A percentile compares a stretch with the other conserved stretches of the same genome.
phyloP scores from a whole-genome alignment of 1,140 invertebrate genomes.

The Aradophagus sp. region DNA sequence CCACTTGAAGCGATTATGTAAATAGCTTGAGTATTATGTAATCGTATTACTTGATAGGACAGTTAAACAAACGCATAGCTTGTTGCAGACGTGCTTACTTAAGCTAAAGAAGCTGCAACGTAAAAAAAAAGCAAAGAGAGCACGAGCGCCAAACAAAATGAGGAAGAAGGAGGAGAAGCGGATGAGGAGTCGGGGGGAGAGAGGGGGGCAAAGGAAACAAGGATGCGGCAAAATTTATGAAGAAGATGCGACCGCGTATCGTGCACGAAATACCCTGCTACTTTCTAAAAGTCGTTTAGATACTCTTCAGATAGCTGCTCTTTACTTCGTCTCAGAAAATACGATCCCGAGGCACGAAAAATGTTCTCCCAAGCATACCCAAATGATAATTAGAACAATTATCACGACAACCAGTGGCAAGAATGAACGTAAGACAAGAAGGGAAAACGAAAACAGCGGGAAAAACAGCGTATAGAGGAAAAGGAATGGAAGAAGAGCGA shows the following conservation, averaged over 20 bases:
- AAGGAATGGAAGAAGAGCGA: too few species aligned
- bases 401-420: slow-evolving; percentile 5
- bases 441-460: too few species aligned
- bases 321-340: slow-evolving; percentile 41
- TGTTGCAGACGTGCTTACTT: slow-evolving; percentile 53
- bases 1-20: slow-evolving; percentile 58
- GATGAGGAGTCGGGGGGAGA: too few species aligned
- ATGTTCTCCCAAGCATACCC: slow-evolving; percentile 21
- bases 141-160: slow-evolving; percentile 2
- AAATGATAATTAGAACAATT: slow-evolving; percentile 42
- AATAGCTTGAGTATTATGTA: slow-evolving; percentile 57
- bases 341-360: slow-evolving; percentile 28
- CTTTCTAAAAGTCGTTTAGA: slow-evolving; percentile 57
- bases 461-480: too few species aligned
- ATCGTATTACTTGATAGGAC: slow-evolving; percentile 55
- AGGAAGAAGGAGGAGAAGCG: too few species aligned
- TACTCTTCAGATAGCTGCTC: slow-evolving; percentile 50
- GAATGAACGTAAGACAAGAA: slow-evolving; percentile 10
- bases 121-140: slow-evolving; percentile 18
- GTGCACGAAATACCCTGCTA: slow-evolving; percentile 47
- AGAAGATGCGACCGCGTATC: slow-evolving; percentile 53
- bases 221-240: slow-evolving; percentile 35
- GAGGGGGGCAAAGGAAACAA: too few species aligned
- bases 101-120: slow-evolving; percentile 45
- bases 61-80: slow-evolving; percentile 54